Evolutionary conservation across 2,888 invertebrate species (phyloP), one percentile per base, ranked within the genome.

Genomic region (Melanargia galathea): DNA sequence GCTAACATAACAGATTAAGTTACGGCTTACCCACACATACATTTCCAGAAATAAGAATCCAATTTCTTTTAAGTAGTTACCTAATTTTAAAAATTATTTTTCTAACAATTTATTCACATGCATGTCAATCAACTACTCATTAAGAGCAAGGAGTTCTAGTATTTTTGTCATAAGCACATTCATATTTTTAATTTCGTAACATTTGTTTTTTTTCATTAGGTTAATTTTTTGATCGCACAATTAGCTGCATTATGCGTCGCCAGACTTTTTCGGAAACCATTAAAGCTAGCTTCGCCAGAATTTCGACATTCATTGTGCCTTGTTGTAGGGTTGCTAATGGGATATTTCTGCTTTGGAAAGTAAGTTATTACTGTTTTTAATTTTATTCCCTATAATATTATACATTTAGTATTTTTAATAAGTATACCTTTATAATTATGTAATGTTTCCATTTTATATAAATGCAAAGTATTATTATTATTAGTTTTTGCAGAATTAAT

Each of bases 311-410:
- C 93, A 75, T 95, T 95, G 80, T 96, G 96, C 76, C 93, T 97
- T 73, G 84, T 94, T 70, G 90, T 96, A 79, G 97, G 97, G 74
- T 92, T 97, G 78, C 86, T 93, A 75, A 95, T 97, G 84, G 96
- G 96, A 73, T 96, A 96, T 90, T 96, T 97, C 92, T 97, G 97
- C 89, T 97, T 97, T 86, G 97, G 97, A 87, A 94, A 92, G 95
- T 95, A 93, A 94, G 94, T 92, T 79, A 58, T 55, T 43, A 38
- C n/a, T 30, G 8, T 30, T 30, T 46, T 64, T 51, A 26, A 55
- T 30, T 8, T 33, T 55, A 40, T 30, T n/a, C 49, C 35, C 33
- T 63, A 13, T 10, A 60, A 45, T 33, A 54, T 26, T 43, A n/a
- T 56, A 30, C 49, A 45, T 56, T 54, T 54, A 54, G 58, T 59